Percentiles rank a stretch among this genome's conserved stretches.
Conservation (phyloP, 30 jellyfish, hydroid and myxozoan species). For the Cassiopea xamachana region DNA sequence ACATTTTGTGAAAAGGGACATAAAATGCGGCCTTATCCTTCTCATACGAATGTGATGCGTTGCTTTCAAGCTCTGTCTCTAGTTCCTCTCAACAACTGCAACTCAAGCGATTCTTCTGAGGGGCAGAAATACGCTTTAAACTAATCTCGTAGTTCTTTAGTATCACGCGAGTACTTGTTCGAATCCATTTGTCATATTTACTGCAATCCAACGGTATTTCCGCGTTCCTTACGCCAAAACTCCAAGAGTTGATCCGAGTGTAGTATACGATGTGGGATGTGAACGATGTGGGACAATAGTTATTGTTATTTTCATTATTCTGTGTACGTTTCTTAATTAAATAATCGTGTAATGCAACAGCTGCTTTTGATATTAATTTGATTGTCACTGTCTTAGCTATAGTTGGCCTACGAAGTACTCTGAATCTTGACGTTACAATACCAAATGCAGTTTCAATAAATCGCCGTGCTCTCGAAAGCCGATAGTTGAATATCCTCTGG, state of each 20-base stretch:
- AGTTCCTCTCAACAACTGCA: conserved; percentile 33
- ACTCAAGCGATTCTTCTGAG: conserved; percentile 10
- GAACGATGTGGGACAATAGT: conserved; percentile 17
- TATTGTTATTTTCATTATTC: conserved; percentile 19
- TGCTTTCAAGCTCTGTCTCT: conserved; percentile 2
- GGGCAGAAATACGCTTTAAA: conserved; percentile 29
- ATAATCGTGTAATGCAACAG: conserved; percentile 68
- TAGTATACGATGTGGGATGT: conserved; percentile 19
- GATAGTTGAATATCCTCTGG: conserved; percentile 49
- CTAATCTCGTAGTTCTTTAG: conserved; percentile 32
- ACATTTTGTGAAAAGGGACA: background rate
- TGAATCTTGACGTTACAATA: conserved; percentile 61
- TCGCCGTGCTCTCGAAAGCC: conserved; percentile 67
- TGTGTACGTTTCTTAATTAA: conserved; percentile 34
- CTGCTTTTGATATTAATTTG: conserved; percentile 71
- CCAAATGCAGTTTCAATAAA: conserved; percentile 81
- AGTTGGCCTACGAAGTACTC: conserved; percentile 70
- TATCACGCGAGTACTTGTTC: conserved; percentile 30
- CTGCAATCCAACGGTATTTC: conserved; percentile 11
- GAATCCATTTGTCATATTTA: conserved; percentile 24
- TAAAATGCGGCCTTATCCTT: background rate
- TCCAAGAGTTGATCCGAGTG: conserved; percentile 30
- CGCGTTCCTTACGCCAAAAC: conserved; percentile 61
- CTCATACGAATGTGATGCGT: background rate
- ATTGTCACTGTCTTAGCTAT: conserved; percentile 54